phyloP scores from a whole-genome alignment of 2,888 invertebrate species.

The Nemapogon koenigi region DNA sequence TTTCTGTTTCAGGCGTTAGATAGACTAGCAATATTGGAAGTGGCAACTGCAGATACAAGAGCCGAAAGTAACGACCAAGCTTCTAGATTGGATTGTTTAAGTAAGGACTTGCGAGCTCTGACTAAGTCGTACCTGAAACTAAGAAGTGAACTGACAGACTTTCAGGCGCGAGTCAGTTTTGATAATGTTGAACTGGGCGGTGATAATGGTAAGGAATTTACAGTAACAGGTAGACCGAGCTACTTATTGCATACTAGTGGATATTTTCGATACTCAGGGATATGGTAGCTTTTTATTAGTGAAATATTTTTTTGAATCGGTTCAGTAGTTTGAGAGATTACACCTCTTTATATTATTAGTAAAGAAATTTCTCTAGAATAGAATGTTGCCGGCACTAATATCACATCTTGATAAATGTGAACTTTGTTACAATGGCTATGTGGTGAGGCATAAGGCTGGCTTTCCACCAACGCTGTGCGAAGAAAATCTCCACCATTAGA shows the following conservation, averaged over 20 bases:
- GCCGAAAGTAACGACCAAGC: slow-evolving; percentile 41
- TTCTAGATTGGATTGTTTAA: slow-evolving; percentile 32
- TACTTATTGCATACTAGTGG: too few species aligned
- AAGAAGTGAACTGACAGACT: slow-evolving; percentile 45
- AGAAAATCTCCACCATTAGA: too few species aligned
- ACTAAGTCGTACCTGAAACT: slow-evolving; percentile 52
- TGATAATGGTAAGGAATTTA: slow-evolving; percentile 38
- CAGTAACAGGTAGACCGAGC: too few species aligned
- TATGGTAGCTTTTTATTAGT: too few species aligned
- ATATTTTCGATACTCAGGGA: too few species aligned
- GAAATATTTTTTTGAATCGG: too few species aligned
- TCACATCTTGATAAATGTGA: not conserved
- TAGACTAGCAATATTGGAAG: slow-evolving; percentile 50
- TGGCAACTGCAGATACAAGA: slow-evolving; percentile 57
- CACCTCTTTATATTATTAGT: too few species aligned
- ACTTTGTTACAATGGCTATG: not conserved
- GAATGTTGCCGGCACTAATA: too few species aligned
- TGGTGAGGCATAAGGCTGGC: too few species aligned
- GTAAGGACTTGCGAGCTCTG: slow-evolving; percentile 43
- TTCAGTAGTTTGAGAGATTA: too few species aligned
- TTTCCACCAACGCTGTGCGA: too few species aligned
- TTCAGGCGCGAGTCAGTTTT: slow-evolving; percentile 40
- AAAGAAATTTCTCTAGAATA: too few species aligned
- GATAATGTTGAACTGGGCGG: slow-evolving; percentile 36
- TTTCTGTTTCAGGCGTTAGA: slow-evolving; percentile 31